Evolutionary conservation across 2,888 invertebrate genomes (phyloP), one percentile per base, ranked within the genome.

Genomic region (Agrochola litura): DNA sequence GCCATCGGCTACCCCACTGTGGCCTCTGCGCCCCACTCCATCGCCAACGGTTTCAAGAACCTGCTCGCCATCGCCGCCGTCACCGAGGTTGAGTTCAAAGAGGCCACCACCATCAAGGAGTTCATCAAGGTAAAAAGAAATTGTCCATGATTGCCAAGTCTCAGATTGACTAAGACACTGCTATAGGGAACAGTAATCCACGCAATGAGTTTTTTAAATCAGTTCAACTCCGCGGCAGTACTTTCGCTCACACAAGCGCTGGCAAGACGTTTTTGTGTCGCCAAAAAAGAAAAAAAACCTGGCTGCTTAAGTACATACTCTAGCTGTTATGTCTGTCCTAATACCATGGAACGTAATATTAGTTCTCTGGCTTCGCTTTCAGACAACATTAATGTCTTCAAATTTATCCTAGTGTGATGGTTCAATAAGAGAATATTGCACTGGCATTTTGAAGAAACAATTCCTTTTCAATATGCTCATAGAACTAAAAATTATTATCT

Each of bases 1-100:
- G 97, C 98, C 87, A 98, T 99, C 93, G 98, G 99, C 83, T 99
- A 99, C 97, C 99, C 99, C 84, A 99, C 99, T 25, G 96, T 99
- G 87, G 99, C 99, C 64, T 99, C 99, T 72, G 99, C 98, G 66
- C 99, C 99, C 77, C 99, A 99, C 97, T 99, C 99, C 96, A 98
- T 99, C 92, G 98, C 98, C 96, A 99, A 99, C 92, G 99, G 99
- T 86, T 99, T 99, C 98, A 99, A 99, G 97, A 99, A 99, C 96
- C 97, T 99, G 93, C 97, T 99, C 97, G 99, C 99, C 86, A 97
- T 99, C 92, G 99, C 99, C 91, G 99, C 99, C 77, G 99, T 98
- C 91, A 99, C 99, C 76, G 99, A 99, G 83, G 98, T 99, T 86
- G 98, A 98, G 84, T 99, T 99, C 97, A 98, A 98, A 95, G 99